Conservation (phyloP, 2,888 invertebrate genomes). For the Coenonympha glycerion region DNA sequence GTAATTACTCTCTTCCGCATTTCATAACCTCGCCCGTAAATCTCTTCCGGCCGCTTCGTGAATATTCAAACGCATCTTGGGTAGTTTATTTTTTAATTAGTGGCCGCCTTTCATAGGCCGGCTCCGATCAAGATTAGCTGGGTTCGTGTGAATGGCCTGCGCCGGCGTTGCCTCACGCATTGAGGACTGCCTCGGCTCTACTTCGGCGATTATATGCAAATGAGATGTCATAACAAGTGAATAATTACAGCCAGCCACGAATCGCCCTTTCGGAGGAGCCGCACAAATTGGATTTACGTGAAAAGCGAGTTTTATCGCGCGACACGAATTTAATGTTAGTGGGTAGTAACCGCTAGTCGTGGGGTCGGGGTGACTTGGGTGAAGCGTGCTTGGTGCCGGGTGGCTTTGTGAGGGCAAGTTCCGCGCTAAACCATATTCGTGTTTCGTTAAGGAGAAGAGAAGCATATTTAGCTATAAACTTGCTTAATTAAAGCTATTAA, state of each 20-base stretch:
- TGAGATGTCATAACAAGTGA: constrained; percentile 76
- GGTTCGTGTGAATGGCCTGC: constrained; percentile 74
- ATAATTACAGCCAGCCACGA: constrained; percentile 72
- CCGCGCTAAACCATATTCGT: neutral
- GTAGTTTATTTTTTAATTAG: constrained; percentile 74
- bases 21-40: constrained; percentile 35
- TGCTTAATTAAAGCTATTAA: too few relatives aligned
- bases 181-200: constrained; percentile 48
- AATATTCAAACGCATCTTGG: constrained; percentile 62
- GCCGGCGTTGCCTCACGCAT: constrained; percentile 69
- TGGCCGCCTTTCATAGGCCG: constrained; percentile 70
- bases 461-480: neutral
- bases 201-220: constrained; percentile 70
- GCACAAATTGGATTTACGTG: constrained; percentile 73
- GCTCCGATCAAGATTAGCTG: constrained; percentile 66
- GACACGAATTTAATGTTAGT: constrained; percentile 55
- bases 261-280: constrained; percentile 67
- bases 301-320: constrained; percentile 61
- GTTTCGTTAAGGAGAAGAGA: constrained; percentile 3
- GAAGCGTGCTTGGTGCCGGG: too few relatives aligned
- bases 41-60: constrained; percentile 57
- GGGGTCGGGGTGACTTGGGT: too few relatives aligned
- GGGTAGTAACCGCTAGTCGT: constrained; percentile 34
- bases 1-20: constrained; percentile 21
- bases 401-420: constrained; percentile 7